Percentiles rank a stretch among this genome's conserved stretches.
phyloP scores from a whole-genome alignment of 2,797 vertebrate genomes.

The Argentina silus region DNA sequence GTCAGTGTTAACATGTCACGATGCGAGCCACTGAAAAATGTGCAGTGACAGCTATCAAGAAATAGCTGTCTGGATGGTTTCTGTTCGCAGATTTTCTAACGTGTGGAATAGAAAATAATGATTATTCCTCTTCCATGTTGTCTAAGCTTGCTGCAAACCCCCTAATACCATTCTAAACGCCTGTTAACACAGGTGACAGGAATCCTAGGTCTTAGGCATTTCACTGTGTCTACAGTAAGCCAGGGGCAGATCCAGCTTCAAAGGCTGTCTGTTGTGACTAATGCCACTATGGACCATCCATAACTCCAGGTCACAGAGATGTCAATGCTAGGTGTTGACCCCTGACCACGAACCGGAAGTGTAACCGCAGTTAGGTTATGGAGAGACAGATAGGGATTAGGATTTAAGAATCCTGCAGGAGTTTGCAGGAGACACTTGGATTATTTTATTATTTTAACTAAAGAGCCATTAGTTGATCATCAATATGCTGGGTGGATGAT shows the following conservation, averaged over 20 bases:
- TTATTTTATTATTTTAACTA: not conserved
- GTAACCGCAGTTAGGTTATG: too few relatives aligned
- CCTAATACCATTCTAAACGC: not conserved
- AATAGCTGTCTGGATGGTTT: conserved; percentile 13
- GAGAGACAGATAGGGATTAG: not conserved
- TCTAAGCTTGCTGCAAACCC: not conserved
- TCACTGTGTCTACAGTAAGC: conserved; percentile 20
- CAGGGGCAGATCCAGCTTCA: conserved; percentile 7
- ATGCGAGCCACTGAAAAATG: not conserved
- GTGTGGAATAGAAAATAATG: not conserved
- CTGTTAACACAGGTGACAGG: conserved; percentile 12
- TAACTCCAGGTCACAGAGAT: conserved; percentile 1
- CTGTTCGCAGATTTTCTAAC: conserved; percentile 6
- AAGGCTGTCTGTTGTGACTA: conserved; percentile 1
- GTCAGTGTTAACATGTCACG: conserved; percentile 7
- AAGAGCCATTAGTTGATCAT: not conserved
- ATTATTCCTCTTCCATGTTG: conserved; percentile 5
- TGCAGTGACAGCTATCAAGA: conserved; percentile 8
- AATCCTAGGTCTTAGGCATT: conserved; percentile 24
- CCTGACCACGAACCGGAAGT: not conserved
- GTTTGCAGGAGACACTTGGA: not conserved
- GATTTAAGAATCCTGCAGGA: not conserved
- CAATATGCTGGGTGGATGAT: not conserved
- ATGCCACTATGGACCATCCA: conserved; percentile 1
- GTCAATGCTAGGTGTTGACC: conserved; percentile 6